phyloP scores from a whole-genome alignment of 2,888 invertebrate species.

The Cordilura impudica region DNA sequence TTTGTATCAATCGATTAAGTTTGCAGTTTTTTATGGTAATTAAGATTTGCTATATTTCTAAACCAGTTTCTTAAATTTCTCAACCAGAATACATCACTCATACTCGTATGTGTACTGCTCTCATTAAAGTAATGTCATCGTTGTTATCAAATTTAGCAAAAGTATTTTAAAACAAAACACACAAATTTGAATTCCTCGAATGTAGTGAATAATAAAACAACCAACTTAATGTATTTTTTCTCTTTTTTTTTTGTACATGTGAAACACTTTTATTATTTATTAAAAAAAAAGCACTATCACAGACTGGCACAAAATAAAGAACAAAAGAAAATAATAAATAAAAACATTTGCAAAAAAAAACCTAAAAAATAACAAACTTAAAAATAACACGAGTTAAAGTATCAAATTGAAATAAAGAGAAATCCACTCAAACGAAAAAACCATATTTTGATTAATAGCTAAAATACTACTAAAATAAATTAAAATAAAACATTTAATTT shows the following conservation, averaged over 20 bases:
- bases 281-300: slow-evolving; percentile 36
- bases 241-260: no score
- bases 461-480: no score
- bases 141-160: slow-evolving; percentile 40
- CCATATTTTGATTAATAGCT: no score
- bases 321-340: slow-evolving; percentile 13
- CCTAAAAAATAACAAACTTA: slow-evolving; percentile 9
- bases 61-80: no score
- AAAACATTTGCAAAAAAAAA: slow-evolving; percentile 10
- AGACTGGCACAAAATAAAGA: slow-evolving; percentile 51
- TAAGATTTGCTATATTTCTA: no score
- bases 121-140: slow-evolving; percentile 48
- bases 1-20: no score
- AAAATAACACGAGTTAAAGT: not conserved
- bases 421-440: not conserved
- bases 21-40: no score
- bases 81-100: no score
- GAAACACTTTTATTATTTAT: no score
- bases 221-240: not conserved
- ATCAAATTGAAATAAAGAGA: not conserved
- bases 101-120: no score
- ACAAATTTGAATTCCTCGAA: slow-evolving; percentile 29
- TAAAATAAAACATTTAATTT: no score
- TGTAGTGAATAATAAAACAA: slow-evolving; percentile 33
- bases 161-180: slow-evolving; percentile 30